Evolutionary conservation across 2,888 invertebrate genomes (phyloP), one percentile per base, ranked within the genome.

Genomic region (Lagria hirta): DNA sequence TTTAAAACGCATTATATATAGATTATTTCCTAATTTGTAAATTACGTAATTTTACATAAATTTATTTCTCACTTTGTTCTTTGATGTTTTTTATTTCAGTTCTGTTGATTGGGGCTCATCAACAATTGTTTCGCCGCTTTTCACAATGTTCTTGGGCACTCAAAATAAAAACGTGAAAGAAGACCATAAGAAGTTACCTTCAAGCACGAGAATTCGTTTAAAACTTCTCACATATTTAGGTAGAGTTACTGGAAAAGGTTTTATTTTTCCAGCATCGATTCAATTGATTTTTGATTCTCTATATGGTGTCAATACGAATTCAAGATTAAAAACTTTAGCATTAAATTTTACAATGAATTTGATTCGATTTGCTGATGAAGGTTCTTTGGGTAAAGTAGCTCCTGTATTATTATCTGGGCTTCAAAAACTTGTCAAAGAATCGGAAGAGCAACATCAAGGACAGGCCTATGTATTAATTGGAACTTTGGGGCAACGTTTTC

Each of bases 221-320:
- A 94, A 94, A 71, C 70, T 95, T 18, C 78, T 95, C 50, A 86
- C 89, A 48, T 87, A 89, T 73, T 75, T 95, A 37, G 81, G 89
- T 52, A 83, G 82, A 59, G 81, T 84, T 3, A 82, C 81, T 0
- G 84, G 83, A 23, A 75, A 79, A 6, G 86, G 82, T 2, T 83
- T 87, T 41, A 79, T 84, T 63, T 82, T 86, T 45, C 88, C 90
- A 4, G 83, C 84, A 35, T 86, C 88, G 54, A 86, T 94, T 43
- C 90, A 91, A 76, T 84, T 88, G 21, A 83, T 93, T 35, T 94
- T 93, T 70, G 91, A 93, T 57, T 86, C 90, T 2, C 73, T 95
- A 6, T 92, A 88, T 69, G 92, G 91, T 15, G 78, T 78, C 2
- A 86, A 86, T 58, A 89, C 91, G 0, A 93, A 92, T 71, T 77